Base-by-base conservation (phyloP, 2,888 invertebrate genomes). In the Drosophila fungiperda region DNA sequence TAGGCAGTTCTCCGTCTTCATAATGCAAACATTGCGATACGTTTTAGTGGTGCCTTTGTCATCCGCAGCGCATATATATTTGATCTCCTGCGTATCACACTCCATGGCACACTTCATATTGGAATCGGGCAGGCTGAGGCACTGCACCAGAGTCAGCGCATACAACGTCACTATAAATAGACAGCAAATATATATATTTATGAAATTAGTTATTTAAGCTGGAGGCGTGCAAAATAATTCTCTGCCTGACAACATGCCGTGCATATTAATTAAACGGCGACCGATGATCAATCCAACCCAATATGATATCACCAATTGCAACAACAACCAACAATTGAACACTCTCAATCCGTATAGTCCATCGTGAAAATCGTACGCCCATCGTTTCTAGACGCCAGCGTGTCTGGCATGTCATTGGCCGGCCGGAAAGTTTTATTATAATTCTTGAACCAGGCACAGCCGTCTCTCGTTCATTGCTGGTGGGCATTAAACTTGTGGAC, bases 1-100 rank as follows among this genome's bases (percentile, higher is more conserved):
- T 57, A 93, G 87, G 70, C 93, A 93, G 82, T 93, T 93, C 77
- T 93, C 93, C 35, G 92, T 91, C 81, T 92, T 93, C 83, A 93
- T 88, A 57, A 93, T 90, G 78, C 93, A 93, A 62, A 91, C 73
- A 82, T 92, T 93, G 59, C 91, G 91, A 73, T 93, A 93, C 38
- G 92, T 91, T 78, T 90, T 92, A 60, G 93, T 92, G 68, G 92
- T 88, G 17, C 93, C 93, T 55, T 91, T 92, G 72, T 93, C 93
- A 70, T 93, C 92, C 62, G 93, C 93, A 29, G 92, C 93, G 63
- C 93, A 93, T 26, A 93, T 82, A 9, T 78, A 78, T 54, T 73
- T 80, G 48, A 66, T 90, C 68, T 84, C 88, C 86, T 90, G 88
- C 78, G 91, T 76, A 71, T 92, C 92, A 71, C 92, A 92, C 60